Evolutionary conservation across 92 coral and sea anemone genomes (phyloP).

Genomic region (Montipora capitata): DNA sequence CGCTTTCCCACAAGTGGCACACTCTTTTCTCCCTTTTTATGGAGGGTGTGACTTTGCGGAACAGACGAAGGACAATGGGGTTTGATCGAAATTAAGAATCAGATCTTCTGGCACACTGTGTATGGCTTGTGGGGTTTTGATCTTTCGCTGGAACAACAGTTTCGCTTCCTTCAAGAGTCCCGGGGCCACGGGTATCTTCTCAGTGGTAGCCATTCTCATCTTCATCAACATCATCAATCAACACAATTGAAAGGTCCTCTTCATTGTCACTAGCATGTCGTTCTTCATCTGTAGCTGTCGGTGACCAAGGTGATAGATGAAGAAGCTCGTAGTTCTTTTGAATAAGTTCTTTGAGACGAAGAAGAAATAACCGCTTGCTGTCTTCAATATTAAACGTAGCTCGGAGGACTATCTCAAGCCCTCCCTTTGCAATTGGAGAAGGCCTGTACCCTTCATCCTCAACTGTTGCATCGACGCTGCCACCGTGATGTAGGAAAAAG

Average conservation of each 20-base stretch:
- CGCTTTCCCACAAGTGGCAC: no score
- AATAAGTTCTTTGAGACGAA: slow-evolving; percentile 31
- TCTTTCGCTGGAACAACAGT: no score
- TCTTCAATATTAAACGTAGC: slow-evolving; percentile 40
- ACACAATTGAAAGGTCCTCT: slow-evolving; percentile 51
- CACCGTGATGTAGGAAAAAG: slow-evolving; percentile 42
- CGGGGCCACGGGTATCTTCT: no score
- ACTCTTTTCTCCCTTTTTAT: no score
- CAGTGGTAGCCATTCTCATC: background rate
- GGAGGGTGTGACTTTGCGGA: no score
- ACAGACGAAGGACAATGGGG: no score
- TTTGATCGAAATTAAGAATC: no score
- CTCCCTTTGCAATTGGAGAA: slow-evolving; percentile 32
- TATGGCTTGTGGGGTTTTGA: no score
- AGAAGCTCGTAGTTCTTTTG: slow-evolving; percentile 38
- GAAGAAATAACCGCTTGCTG: slow-evolving; percentile 31
- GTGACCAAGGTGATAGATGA: slow-evolving; percentile 7
- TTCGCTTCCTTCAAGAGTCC: no score
- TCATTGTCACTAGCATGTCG: slow-evolving; percentile 41
- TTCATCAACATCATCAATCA: slow-evolving; percentile 27
- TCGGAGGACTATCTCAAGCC: slow-evolving; percentile 41
- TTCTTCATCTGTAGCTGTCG: slow-evolving; percentile 47
- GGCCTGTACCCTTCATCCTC: slow-evolving; percentile 31
- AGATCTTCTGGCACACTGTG: no score
- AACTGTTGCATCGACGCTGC: slow-evolving; percentile 33